A percentile compares a stretch with the other conserved stretches of the same genome.
Evolutionary conservation across 2,888 invertebrate genomes (phyloP).

Genomic region (Hemithea aestivaria): DNA sequence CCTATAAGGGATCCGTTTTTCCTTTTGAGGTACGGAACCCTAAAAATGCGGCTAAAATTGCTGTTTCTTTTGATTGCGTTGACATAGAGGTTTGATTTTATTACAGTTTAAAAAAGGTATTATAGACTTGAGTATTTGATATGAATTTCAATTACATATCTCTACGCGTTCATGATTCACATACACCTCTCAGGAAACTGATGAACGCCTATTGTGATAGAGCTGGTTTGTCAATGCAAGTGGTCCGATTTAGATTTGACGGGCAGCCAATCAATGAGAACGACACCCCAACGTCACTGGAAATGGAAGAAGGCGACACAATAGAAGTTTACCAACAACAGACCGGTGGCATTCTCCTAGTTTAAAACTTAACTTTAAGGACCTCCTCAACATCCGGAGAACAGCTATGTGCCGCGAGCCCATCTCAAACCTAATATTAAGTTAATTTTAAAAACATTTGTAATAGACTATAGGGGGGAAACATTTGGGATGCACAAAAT

Average conservation of each 20-base stretch:
- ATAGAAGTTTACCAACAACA: constrained; percentile 98
- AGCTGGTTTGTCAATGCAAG: constrained; percentile 94
- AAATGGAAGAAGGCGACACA: constrained; percentile 97
- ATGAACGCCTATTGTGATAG: constrained; percentile 98
- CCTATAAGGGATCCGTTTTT: too few relatives aligned
- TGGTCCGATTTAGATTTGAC: constrained; percentile 95
- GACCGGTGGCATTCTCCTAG: constrained; percentile 84
- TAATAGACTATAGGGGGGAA: constrained; percentile 42
- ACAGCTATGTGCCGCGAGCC: constrained; percentile 52
- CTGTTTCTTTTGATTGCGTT: too few relatives aligned
- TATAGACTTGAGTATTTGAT: too few relatives aligned
- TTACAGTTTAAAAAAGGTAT: too few relatives aligned
- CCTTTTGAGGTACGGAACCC: too few relatives aligned
- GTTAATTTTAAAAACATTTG: constrained; percentile 63
- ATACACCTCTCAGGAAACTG: constrained; percentile 94
- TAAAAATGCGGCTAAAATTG: too few relatives aligned
- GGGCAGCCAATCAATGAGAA: constrained; percentile 95
- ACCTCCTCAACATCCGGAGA: constrained; percentile 54
- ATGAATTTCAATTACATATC: too few relatives aligned
- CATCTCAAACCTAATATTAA: constrained; percentile 70
- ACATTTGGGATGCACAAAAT: constrained; percentile 47
- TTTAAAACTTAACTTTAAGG: constrained; percentile 62
- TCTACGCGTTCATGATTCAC: too few relatives aligned
- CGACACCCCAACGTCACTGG: constrained; percentile 92
- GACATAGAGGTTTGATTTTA: too few relatives aligned